phyloP scores from a whole-genome alignment of 2,888 invertebrate genomes.

The Synergus laeviventris region DNA sequence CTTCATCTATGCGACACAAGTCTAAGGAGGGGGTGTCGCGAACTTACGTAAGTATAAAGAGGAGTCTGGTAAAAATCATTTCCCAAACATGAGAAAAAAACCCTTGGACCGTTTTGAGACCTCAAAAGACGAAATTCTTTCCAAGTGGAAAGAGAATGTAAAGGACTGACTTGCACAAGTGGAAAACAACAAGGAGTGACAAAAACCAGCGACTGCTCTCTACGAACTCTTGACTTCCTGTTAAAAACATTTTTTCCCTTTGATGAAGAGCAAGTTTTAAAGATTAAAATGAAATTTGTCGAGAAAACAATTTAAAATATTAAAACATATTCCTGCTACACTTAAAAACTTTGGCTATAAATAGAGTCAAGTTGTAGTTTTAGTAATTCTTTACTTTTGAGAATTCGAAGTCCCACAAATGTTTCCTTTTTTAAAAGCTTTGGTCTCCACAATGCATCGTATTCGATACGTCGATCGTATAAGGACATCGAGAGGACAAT shows the following conservation, averaged over 20 bases:
- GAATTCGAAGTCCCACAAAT: not conserved
- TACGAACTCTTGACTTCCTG: not conserved
- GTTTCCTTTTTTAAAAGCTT: slow-evolving; percentile 23
- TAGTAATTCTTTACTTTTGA: not conserved
- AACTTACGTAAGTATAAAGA: not conserved
- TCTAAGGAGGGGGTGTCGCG: not conserved
- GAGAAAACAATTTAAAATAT: not conserved
- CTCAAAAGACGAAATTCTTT: not conserved
- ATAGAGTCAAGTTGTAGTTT: not conserved
- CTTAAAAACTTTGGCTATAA: too few species aligned
- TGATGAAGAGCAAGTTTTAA: not conserved
- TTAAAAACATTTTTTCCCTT: not conserved
- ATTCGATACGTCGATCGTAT: slow-evolving; percentile 11
- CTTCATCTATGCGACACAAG: slow-evolving; percentile 36
- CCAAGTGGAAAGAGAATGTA: not conserved
- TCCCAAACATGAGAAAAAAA: not conserved
- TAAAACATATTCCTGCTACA: too few species aligned
- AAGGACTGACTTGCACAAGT: not conserved
- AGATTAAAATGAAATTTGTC: not conserved
- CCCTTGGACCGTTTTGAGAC: not conserved
- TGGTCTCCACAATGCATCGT: slow-evolving; percentile 15
- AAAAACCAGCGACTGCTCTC: not conserved
- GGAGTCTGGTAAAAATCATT: not conserved
- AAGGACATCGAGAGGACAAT: slow-evolving; percentile 30
- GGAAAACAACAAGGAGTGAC: not conserved